phyloP scores from a whole-genome alignment of 92 coral and sea anemone species.

The Siderastrea radians region DNA sequence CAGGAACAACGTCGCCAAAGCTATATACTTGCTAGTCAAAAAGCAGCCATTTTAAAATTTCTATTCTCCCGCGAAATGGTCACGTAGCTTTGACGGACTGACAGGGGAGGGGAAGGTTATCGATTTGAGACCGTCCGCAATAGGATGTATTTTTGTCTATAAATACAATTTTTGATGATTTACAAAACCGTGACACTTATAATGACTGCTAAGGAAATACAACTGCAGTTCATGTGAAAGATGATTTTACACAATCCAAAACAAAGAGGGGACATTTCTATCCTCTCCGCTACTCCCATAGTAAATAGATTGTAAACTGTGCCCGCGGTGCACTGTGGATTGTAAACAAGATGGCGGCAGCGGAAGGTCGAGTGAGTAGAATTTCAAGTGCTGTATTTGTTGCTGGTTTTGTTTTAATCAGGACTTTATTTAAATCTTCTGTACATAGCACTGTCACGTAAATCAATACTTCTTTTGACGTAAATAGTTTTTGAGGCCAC shows the following conservation, averaged over 20 bases:
- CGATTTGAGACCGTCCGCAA: not conserved
- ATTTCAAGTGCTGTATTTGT: conserved; percentile 41
- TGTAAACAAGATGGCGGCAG: conserved; percentile 94
- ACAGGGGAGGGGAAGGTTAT: conserved; percentile 3
- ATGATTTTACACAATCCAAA: not conserved
- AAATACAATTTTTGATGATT: not conserved
- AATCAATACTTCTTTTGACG: not conserved
- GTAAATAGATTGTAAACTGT: not conserved
- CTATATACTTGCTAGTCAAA: not conserved
- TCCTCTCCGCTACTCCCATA: conserved; percentile 11
- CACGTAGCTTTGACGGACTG: not conserved
- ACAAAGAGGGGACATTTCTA: not conserved
- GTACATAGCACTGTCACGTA: not conserved
- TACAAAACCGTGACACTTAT: not conserved
- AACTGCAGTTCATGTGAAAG: not conserved
- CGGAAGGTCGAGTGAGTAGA: conserved; percentile 80
- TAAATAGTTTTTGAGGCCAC: not conserved
- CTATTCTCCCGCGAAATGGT: conserved; percentile 38
- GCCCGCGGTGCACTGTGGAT: conserved; percentile 77
- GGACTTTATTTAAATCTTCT: not conserved
- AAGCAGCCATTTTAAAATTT: conserved; percentile 46
- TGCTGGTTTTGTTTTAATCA: conserved; percentile 26
- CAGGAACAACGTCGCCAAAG: conserved; percentile 7
- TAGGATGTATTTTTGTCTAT: not conserved
- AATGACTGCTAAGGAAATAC: not conserved